Base-by-base conservation (phyloP, 2,113 vertebrate species). In the Stomatorhinus ivindoensis region DNA sequence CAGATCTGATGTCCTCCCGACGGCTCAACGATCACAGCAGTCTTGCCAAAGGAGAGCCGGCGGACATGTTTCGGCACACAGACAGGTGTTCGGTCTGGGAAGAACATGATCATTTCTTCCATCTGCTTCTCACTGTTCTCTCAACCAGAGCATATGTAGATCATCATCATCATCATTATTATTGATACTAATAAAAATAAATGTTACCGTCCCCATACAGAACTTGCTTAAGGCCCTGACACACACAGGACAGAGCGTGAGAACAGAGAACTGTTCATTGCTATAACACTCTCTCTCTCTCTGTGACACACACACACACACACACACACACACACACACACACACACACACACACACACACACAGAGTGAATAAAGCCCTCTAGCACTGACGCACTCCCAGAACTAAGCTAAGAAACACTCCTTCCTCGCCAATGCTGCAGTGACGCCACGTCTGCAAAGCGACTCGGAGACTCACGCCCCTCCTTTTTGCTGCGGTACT, bases 41-140 rank as follows among this genome's bases (percentile, higher is more conserved):
- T 44, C 44, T 44, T 73, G 35, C 87, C 47, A 4, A 27, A 73
- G 44, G 42, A 69, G 61, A 73, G 58, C 61, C 44, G 19, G 87
- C 0, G 65, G 87, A 6, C 24, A 50, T 73, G 76, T 88, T 76
- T 76, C 46, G 39, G 87, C 7, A 44, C 47, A 31, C 46, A 21
- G 58, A 39, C 55, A 88, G 87, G 51, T 88, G 50, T 44, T 50
- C 8, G 15, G 88, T 88, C 88, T 88, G 65, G 88, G 65, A 88
- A 50, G 27, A 39, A 35, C 65, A 88, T 88, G 27, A 88, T 88
- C 61, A 17, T 76, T 88, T 80, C 47, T 46, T 51, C 24, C 44
- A 35, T 88, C 46, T 76, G 65, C 58, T 69, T 69, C 31, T 42
- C 21, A 39, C 27, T 17, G 42, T 47, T 46, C 58, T 47, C 24